Conservation (phyloP, 2,113 vertebrate species). For the Rhadina sibilatrix region DNA sequence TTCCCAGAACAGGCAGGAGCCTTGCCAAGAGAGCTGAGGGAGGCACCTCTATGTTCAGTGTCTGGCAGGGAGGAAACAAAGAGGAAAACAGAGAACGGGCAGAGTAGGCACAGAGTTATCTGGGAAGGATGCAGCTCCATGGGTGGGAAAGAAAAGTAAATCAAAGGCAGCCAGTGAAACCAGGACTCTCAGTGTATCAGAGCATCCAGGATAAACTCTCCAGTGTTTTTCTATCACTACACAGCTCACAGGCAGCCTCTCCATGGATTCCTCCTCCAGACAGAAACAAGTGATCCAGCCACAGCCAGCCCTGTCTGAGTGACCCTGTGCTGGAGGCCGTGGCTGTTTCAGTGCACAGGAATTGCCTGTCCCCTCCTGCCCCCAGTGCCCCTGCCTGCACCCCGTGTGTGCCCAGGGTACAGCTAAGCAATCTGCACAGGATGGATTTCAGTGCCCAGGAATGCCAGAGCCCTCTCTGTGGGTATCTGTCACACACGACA, state of each 20-base stretch:
- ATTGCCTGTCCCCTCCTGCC: neutral
- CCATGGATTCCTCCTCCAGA: neutral
- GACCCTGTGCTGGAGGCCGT: fast-evolving
- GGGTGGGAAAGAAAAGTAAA: neutral
- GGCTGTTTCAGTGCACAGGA: neutral
- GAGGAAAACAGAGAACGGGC: neutral
- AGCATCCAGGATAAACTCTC: neutral
- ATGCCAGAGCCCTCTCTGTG: slow-evolving; percentile 19
- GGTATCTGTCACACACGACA: neutral
- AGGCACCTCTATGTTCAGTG: neutral
- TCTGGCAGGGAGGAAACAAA: neutral
- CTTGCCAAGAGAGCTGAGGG: neutral
- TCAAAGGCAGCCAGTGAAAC: neutral
- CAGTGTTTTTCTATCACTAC: neutral
- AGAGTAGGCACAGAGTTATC: neutral
- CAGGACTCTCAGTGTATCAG: neutral
- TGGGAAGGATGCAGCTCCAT: neutral
- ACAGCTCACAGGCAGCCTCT: neutral
- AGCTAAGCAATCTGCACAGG: neutral
- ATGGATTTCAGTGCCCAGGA: slow-evolving; percentile 20
- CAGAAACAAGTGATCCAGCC: neutral
- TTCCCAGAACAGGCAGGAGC: neutral
- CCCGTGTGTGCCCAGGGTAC: fast-evolving
- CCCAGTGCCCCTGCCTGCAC: neutral
- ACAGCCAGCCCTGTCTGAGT: fast-evolving